Base-by-base conservation (phyloP, 2,888 invertebrate species). In the Zygothrica quintamaculata region DNA sequence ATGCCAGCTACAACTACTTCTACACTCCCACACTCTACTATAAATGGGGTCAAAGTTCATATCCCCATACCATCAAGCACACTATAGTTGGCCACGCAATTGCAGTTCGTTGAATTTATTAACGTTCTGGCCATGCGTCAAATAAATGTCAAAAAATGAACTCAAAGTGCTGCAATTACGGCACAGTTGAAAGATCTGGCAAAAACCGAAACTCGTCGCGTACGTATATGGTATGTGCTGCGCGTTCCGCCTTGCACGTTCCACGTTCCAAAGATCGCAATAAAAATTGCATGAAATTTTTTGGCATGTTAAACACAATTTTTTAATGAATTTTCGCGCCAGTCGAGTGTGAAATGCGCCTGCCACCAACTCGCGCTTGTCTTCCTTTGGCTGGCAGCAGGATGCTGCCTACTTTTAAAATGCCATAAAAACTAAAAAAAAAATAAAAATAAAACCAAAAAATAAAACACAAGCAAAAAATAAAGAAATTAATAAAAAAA, bases 241-340 rank as follows among this genome's bases (percentile, higher is more conserved):
- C 55, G n/a, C n/a, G n/a, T n/a, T n/a, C n/a, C n/a, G n/a, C n/a
- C n/a, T n/a, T n/a, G n/a, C n/a, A n/a, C n/a, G 42, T 53, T 51
- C 56, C n/a, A 22, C 34, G 33, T n/a, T 47, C 40, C 53, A 47
- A 53, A 46, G 52, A 33, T 57, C 59, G 68, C 75, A 77, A 80
- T 84, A 77, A 74, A 79, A 79, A 79, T 67, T 69, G 55, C 59
- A 61, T 51, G 55, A 52, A 75, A 67, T 77, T 73, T 78, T 66
- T 60, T 70, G 73, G 73, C 65, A 73, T 74, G 74, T 73, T 73
- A 74, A 74, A 74, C 71, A 74, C 71, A 64, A 75, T 71, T 71
- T 74, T 74, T 75, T 89, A 90, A 89, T 90, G 89, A 89, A 89
- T 89, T 90, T 89, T 88, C 84, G 78, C 87, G 87, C 86, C 88